Conservation (phyloP, 2,113 vertebrate genomes). For the Podarcis raffonei region DNA sequence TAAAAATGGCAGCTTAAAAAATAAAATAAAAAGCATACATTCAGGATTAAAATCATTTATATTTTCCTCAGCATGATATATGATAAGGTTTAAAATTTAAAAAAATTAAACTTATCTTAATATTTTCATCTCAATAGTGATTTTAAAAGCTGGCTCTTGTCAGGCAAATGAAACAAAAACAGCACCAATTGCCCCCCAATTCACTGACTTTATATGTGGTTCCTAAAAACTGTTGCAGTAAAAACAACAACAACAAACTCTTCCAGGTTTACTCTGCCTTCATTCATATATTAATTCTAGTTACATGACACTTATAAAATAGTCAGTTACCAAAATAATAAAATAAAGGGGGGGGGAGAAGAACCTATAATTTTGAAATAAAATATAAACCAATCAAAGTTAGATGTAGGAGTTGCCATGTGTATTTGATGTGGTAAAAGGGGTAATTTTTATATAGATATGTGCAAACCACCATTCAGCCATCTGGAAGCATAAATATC, state of each 20-base stretch:
- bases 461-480: constrained; percentile 8
- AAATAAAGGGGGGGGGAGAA: fast-evolving
- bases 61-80: neutral
- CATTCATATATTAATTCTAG: neutral
- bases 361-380: neutral
- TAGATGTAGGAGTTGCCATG: neutral
- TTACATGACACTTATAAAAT: neutral
- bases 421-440: constrained; percentile 10
- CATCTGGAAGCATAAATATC: neutral
- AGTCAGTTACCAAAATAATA: neutral
- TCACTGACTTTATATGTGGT: neutral
- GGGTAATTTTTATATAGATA: constrained; percentile 28
- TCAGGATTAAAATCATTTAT: neutral
- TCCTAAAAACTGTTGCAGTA: fast-evolving
- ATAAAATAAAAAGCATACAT: neutral
- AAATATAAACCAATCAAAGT: constrained; percentile 12
- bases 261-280: neutral
- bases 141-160: neutral
- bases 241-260: neutral
- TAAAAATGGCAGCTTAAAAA: neutral
- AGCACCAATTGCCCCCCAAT: neutral
- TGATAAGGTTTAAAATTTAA: neutral
- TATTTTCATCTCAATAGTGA: neutral
- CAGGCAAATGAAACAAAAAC: neutral
- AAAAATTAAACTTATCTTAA: neutral